Percentiles rank a stretch among this genome's conserved stretches.
These are phyloP conservation scores for Brachypteracias leptosomus DNA, from an alignment of 2,113 vertebrate species.

Conservation along the genomic window DNA sequence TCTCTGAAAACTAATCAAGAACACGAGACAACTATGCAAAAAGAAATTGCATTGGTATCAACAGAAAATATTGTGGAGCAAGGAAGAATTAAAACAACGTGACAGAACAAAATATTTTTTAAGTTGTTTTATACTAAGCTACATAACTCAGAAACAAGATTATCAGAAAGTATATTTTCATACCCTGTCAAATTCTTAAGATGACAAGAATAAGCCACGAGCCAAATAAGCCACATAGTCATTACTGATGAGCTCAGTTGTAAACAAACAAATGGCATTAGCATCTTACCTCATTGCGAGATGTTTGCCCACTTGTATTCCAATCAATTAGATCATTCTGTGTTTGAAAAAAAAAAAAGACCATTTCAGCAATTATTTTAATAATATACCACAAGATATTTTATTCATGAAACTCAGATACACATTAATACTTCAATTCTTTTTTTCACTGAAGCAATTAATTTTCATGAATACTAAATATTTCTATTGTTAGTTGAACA, in stretches of 20 bases:
- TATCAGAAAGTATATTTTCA: neutral
- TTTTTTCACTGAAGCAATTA: neutral
- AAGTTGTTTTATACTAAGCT: neutral
- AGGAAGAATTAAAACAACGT: neutral
- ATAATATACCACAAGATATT: neutral
- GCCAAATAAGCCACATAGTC: neutral
- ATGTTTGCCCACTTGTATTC: conserved; percentile 63
- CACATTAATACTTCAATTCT: neutral
- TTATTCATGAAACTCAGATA: neutral
- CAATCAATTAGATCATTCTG: conserved; percentile 68
- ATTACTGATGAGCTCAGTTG: neutral
- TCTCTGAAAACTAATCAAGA: neutral
- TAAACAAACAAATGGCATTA: neutral
- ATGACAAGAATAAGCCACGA: neutral
- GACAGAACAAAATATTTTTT: neutral
- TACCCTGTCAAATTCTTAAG: neutral
- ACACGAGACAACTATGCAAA: neutral
- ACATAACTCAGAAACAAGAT: neutral
- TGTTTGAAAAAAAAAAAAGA: neutral
- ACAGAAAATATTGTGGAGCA: neutral
- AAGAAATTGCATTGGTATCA: neutral
- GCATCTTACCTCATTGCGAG: conserved; percentile 70
- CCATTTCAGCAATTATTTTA: neutral
- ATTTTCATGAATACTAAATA: neutral
- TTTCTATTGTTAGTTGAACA: neutral